Percentiles rank a stretch among this genome's conserved stretches.
Evolutionary conservation across 2,113 vertebrate species (phyloP).

Genomic region (Rhinoderma darwinii): DNA sequence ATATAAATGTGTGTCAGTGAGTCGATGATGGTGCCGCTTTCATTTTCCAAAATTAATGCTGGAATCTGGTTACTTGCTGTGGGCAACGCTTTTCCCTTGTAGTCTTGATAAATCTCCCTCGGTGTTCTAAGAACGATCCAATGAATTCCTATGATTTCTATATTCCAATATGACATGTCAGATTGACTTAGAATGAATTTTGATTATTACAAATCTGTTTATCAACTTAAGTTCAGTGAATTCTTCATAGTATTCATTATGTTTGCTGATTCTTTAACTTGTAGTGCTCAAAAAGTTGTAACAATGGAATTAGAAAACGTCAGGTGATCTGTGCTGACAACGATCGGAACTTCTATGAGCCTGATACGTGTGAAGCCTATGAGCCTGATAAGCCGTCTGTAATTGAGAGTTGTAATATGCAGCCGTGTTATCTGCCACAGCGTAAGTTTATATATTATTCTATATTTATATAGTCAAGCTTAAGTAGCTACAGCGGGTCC

Average conservation of each 20-base stretch:
- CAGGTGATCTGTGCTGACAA: conserved; percentile 86
- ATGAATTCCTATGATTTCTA: too few relatives aligned
- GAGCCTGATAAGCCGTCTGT: conserved; percentile 75
- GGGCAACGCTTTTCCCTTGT: too few relatives aligned
- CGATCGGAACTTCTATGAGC: conserved; percentile 76
- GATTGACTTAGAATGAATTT: neutral
- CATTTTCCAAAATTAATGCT: too few relatives aligned
- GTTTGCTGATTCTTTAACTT: neutral
- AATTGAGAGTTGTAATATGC: conserved; percentile 84
- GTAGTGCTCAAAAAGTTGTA: conserved; percentile 92
- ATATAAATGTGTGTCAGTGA: too few relatives aligned
- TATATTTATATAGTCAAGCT: neutral
- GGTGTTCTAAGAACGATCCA: too few relatives aligned
- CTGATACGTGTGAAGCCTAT: conserved; percentile 72
- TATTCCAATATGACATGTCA: too few relatives aligned
- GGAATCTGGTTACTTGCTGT: too few relatives aligned
- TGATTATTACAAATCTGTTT: neutral
- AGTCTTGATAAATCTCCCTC: too few relatives aligned
- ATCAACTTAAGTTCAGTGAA: neutral
- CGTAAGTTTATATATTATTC: conserved; percentile 71
- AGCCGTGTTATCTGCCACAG: conserved; percentile 84
- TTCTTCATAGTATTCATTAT: neutral
- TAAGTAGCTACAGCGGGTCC: neutral
- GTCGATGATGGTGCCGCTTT: too few relatives aligned
- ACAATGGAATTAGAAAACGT: conserved; percentile 81